phyloP scores from a whole-genome alignment of 2,797 vertebrate species.

The Triplophysa yarkandensis region DNA sequence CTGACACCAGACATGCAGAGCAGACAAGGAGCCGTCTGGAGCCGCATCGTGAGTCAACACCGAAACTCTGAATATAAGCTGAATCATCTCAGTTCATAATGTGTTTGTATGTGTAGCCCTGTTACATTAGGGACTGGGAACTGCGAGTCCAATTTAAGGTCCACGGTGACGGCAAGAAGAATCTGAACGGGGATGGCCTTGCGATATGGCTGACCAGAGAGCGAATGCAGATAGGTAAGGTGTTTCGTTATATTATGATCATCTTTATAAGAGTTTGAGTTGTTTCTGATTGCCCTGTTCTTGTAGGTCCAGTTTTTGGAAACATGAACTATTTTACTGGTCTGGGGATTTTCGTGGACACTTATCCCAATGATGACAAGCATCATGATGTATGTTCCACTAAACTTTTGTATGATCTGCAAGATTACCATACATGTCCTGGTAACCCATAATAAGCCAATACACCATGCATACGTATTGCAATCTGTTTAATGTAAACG shows the following conservation, averaged over 20 bases:
- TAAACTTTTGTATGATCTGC: no score
- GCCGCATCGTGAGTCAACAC: conserved; percentile 82
- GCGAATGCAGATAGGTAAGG: conserved; percentile 87
- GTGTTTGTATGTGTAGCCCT: conserved; percentile 74
- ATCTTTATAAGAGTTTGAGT: neutral
- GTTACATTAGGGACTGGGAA: conserved; percentile 89
- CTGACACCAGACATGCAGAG: conserved; percentile 92
- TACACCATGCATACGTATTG: neutral
- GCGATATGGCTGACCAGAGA: conserved; percentile 94
- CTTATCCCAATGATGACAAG: conserved; percentile 92
- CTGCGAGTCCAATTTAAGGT: conserved; percentile 92
- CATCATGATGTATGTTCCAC: conserved; percentile 83
- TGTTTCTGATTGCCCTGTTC: neutral
- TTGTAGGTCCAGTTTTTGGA: conserved; percentile 89
- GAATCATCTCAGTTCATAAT: neutral
- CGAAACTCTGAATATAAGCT: neutral
- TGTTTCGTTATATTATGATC: neutral
- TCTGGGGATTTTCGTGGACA: conserved; percentile 92
- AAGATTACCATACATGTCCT: neutral
- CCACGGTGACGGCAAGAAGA: conserved; percentile 90
- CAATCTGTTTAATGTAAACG: neutral
- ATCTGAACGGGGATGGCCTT: conserved; percentile 89
- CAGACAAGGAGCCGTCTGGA: conserved; percentile 93
- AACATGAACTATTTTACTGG: conserved; percentile 90
- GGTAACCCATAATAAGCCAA: no score